phyloP scores from a whole-genome alignment of 2,113 vertebrate species.

The Xenopus laevis region DNA sequence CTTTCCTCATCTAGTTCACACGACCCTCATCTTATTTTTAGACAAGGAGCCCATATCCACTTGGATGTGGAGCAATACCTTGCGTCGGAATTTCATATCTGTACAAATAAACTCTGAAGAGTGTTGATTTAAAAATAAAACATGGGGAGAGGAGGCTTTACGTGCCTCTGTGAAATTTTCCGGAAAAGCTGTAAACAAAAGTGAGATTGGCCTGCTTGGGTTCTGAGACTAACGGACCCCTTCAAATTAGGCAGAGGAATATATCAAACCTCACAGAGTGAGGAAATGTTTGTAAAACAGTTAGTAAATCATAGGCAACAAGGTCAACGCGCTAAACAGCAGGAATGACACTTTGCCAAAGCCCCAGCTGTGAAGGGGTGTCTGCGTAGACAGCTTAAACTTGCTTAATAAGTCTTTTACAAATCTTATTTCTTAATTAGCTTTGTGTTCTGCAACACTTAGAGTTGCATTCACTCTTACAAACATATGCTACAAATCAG shows the following conservation, averaged over 20 bases:
- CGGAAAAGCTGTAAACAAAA: constrained; percentile 87
- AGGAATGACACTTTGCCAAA: constrained; percentile 70
- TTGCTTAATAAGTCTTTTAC: constrained; percentile 22
- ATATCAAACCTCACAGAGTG: constrained; percentile 71
- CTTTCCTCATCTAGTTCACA: constrained; percentile 71
- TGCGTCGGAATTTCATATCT: constrained; percentile 74
- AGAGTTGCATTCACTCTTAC: constrained; percentile 36
- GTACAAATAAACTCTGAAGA: constrained; percentile 86
- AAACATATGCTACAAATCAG: constrained; percentile 43
- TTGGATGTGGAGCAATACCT: constrained; percentile 82
- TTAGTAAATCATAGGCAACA: constrained; percentile 76
- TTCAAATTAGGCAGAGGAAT: constrained; percentile 57
- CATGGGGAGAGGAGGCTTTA: constrained; percentile 58
- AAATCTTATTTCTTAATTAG: background rate
- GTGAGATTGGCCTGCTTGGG: constrained; percentile 74
- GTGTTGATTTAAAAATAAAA: constrained; percentile 91
- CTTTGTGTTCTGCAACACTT: constrained; percentile 38
- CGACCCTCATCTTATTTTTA: constrained; percentile 74
- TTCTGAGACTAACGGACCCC: constrained; percentile 9
- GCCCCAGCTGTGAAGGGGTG: constrained; percentile 84
- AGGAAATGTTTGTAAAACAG: constrained; percentile 82
- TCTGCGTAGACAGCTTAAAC: constrained; percentile 53
- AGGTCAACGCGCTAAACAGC: constrained; percentile 74
- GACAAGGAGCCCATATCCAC: constrained; percentile 66
- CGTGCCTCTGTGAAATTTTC: constrained; percentile 80